Evolutionary conservation across 1,140 invertebrate species (phyloP), one percentile per base, ranked within the genome.

Genomic region (Drosophila nebulosa): DNA sequence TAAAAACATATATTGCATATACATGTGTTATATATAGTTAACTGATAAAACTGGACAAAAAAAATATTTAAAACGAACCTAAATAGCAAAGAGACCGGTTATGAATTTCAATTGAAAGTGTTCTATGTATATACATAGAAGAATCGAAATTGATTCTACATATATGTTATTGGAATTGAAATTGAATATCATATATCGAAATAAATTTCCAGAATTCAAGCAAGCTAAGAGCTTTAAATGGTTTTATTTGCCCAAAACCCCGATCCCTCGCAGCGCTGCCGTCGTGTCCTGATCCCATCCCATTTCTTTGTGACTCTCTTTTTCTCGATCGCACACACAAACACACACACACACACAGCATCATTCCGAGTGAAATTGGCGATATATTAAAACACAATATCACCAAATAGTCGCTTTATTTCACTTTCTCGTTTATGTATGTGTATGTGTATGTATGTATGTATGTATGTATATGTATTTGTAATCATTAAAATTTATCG

Each of bases 351-450:
- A 39, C 2, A 39, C 5, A 39, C 51, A 27, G 22, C n/a, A 27
- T 24, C 22, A 27, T 27, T 27, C 35, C 67, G 52, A 70, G 32
- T 74, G 62, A 65, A 65, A 65, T 70, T 52, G 58, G 42, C 39
- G 46, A 32, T 50, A 42, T 65, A 53, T 63, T 59, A 46, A 81
- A 81, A 81, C 69, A 83, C 74, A 70, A 62, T 66, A 72, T 84
- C 72, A 70, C 74, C 79, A 83, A 83, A 74, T 63, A 83, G 70
- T 75, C 53, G 51, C 58, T 83, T 84, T 83, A 85, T 79, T 84
- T 64, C 69, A 66, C 67, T 66, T 74, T 69, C 64, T 64, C 32
- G 12, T 50, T 32, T 57, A 16, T 71, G 0, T 35, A 39, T 39
- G 32, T 64, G 4, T 32, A 22, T 52, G 21, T 53, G 50, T 53